Evolutionary conservation across 2,113 vertebrate species (phyloP).

Genomic region (Psilopsiagon aymara): DNA sequence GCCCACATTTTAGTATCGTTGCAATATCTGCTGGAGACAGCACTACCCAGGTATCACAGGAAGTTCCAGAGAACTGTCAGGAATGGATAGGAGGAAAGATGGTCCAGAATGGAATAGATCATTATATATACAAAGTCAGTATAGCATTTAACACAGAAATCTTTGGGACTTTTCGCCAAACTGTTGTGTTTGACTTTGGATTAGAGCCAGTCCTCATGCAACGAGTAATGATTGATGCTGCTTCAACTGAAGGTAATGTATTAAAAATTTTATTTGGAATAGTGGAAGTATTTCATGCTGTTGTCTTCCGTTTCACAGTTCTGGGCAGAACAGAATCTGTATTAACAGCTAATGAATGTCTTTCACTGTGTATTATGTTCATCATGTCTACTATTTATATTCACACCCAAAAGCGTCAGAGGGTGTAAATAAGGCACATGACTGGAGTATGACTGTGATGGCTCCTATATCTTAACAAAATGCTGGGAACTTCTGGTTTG

Average conservation of each 20-base stretch:
- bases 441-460: neutral
- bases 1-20: constrained; percentile 94
- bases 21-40: constrained; percentile 90
- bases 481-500: neutral
- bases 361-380: neutral
- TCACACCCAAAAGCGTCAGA: neutral
- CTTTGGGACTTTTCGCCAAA: constrained; percentile 98
- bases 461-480: neutral
- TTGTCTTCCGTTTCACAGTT: neutral
- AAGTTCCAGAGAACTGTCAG: constrained; percentile 89
- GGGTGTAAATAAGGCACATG: neutral
- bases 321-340: neutral
- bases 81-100: constrained; percentile 91
- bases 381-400: neutral
- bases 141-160: constrained; percentile 98
- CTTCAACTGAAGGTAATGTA: constrained; percentile 93
- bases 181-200: constrained; percentile 97
- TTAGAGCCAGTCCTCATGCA: constrained; percentile 98
- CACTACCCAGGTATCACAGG: constrained; percentile 85
- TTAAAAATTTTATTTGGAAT: neutral
- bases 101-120: constrained; percentile 92
- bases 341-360: neutral
- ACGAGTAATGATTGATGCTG: constrained; percentile 98
- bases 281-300: neutral
- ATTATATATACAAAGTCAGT: constrained; percentile 92